Conservation (phyloP, 2,113 vertebrate genomes). For the Romanogobio albipinnatus region DNA sequence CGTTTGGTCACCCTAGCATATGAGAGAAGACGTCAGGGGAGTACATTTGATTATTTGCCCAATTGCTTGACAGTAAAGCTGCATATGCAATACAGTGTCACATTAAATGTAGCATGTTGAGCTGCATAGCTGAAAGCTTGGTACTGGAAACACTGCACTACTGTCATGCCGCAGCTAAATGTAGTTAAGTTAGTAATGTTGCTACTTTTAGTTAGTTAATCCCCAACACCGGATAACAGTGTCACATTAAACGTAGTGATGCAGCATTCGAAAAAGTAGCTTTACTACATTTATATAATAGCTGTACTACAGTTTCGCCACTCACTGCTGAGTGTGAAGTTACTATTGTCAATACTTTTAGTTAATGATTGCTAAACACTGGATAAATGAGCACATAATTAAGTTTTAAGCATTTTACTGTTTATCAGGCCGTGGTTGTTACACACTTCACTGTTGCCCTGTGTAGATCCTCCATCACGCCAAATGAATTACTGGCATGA, state of each 20-base stretch:
- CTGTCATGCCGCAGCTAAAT: not conserved
- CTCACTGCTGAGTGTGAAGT: not conserved
- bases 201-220: conserved; percentile 26
- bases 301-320: not conserved
- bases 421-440: not conserved
- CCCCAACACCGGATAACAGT: not conserved
- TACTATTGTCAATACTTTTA: not conserved
- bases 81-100: not conserved
- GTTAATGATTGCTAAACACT: not conserved
- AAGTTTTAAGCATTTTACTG: not conserved
- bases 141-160: not conserved
- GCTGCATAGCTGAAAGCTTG: not conserved
- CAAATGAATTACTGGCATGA: conserved; percentile 40
- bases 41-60: not conserved
- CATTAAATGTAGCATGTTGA: not conserved
- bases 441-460: not conserved
- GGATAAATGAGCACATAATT: conserved; percentile 4
- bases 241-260: too few relatives aligned
- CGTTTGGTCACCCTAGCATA: too few relatives aligned
- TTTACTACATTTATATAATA: too few relatives aligned
- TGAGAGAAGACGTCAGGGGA: not conserved
- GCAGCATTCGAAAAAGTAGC: too few relatives aligned
- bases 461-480: conserved; percentile 43
- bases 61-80: not conserved
- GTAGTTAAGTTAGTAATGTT: conserved; percentile 12